phyloP scores from a whole-genome alignment of 1,140 invertebrate species.

The Physella acuta region DNA sequence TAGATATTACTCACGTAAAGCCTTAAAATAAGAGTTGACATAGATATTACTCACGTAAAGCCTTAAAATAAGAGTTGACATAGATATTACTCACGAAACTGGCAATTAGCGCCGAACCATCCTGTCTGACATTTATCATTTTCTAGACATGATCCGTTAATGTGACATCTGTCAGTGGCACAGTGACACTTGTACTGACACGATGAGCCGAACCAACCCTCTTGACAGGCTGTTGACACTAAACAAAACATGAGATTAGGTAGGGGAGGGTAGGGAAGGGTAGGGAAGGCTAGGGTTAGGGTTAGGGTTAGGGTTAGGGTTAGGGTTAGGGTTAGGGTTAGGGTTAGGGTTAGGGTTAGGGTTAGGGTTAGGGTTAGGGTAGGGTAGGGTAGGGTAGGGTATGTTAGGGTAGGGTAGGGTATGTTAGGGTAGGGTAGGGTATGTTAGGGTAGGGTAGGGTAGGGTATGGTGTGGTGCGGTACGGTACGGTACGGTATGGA shows the following conservation, averaged over 20 bases:
- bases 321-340: constrained; percentile 3
- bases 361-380: constrained; percentile 4
- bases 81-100: neutral
- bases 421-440: too few species aligned
- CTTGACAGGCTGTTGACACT: neutral
- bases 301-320: constrained; percentile 3
- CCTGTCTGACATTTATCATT: neutral
- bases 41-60: too few species aligned
- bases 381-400: too few species aligned
- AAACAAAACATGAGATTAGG: neutral
- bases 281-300: too few species aligned
- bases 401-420: too few species aligned
- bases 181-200: neutral
- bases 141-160: neutral
- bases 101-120: neutral
- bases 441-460: too few species aligned
- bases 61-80: too few species aligned
- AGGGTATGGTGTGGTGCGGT: too few species aligned
- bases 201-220: neutral
- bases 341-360: constrained; percentile 3
- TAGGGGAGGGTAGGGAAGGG: neutral
- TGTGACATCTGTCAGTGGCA: neutral
- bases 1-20: too few species aligned
- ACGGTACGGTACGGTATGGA: too few species aligned
- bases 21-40: too few species aligned